Base-by-base conservation (phyloP, 2,888 invertebrate genomes). In the Parnassius smintheus region DNA sequence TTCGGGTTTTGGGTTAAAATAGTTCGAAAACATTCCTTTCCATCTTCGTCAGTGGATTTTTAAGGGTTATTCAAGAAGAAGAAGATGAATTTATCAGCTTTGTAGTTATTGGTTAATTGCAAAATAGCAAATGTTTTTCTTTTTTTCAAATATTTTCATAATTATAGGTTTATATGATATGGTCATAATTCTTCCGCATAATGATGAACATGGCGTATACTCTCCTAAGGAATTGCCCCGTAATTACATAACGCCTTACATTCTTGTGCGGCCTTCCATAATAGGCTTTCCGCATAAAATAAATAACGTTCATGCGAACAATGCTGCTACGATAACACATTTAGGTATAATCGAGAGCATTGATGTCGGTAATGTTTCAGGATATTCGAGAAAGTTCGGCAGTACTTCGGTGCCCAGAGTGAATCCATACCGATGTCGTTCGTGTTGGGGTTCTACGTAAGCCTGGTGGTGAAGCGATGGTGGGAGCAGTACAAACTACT, bases 391-490 rank as follows among this genome's bases (percentile, higher is more conserved):
- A 95, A 94, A 84, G 94, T 98, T 60, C 95, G 96, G 50, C 93
- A 94, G 72, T 98, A 98, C 89, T 98, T 97, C 83, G 95, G 96
- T 65, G 95, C 95, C 75, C 97, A 97, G 85, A 96, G 96, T 80
- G 97, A 96, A 83, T 96, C 96, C 65, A 97, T 98, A 80, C 98
- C 98, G 49, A 96, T 98, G 95, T 97, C 98, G 44, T 98, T 98
- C 92, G 97, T 98, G 61, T 94, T 98, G 71, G 98, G 98, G 64
- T 98, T 98, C 93, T 98, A 98, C 91, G 98, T 98, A 69, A 96
- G 95, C 76, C 93, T 98, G 74, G 96, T 98, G 59, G 97, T 98
- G 72, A 96, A 96, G 80, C 93, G 98, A 75, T 98, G 98, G 98
- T 98, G 98, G 98, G 97, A 97, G 81, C 98, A 98, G 84, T 98